Base-by-base conservation (phyloP, 2,888 invertebrate genomes). In the Tetrapedia diversipes region DNA sequence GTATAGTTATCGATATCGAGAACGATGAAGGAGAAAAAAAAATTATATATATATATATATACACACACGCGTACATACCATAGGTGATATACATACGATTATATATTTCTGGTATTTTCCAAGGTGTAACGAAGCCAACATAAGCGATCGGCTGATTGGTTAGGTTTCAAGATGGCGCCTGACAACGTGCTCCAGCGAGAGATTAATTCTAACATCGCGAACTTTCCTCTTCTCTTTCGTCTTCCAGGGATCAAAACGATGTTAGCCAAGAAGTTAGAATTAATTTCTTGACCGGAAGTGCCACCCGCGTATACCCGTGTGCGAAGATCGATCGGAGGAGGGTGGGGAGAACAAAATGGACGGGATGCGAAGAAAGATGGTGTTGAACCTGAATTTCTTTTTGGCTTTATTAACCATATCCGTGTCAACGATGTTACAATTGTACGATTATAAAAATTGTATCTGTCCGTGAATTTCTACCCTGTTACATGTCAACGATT, bases 71-170 rank as follows among this genome's bases (percentile, higher is more conserved):
- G 69, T 60, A 64, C 67, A 79, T 69, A n/a, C 78, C 73, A 66
- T 64, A 81, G 57, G 70, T 60, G 69, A 80, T 71, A 82, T 56
- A 74, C 45, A 74, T 39, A 61, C 51, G 70, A 77, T 74, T 80
- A 79, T 83, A 86, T 85, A 83, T 86, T 81, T 86, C 80, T 84
- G 81, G 81, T 75, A 84, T 61, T 84, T 82, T 84, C 64, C 37
- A 70, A 70, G 71, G 43, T 73, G 69, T 65, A 79, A 74, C 64
- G 56, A 76, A 69, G 74, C 56, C 39, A 64, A 45, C 66, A 74
- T 77, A 81, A 78, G 66, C 83, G 69, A 77, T 72, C 43, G 32
- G 53, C 77, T 60, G 77, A 72, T 56, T 67, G n/a, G 49, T 66
- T 75, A 69, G 32, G 39, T 11, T 37, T 61, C 67, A 79, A 81